Evolutionary conservation across 2,113 vertebrate genomes (phyloP), one percentile per base, ranked within the genome.

Genomic region (Okapia johnstoni): DNA sequence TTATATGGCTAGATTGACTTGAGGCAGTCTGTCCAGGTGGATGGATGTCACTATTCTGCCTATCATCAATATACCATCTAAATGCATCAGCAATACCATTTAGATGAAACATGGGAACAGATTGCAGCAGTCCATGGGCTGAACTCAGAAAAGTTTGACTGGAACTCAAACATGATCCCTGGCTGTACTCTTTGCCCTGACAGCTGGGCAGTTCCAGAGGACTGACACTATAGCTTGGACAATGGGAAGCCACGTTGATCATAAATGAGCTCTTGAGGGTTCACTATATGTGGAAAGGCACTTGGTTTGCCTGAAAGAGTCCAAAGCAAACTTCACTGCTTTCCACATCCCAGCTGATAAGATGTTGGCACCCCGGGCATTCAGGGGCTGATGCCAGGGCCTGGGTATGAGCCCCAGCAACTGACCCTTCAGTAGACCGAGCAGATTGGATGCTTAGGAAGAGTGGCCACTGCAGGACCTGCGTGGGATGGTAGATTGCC

Each of bases 381-480:
- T 21, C 77, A 21, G 30, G 48, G 10, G 30, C 48, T 52, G 17
- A 52, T 52, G 30, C 30, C 15, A 0, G 0, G 48, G 28, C 48
- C 17, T 21, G 48, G 16, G 16, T 80, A 17, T 50, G 16, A 52
- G 8, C 30, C 48, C 16, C 28, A 80, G 17, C 48, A 33, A 52
- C 48, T 0, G 17, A 80, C 48, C 5, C 16, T 50, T 48, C 30
- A 52, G 48, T 17, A 80, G 48, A n/a, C 21, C 16, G 2, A 52
- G 77, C 1, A 21, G 73, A 48, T 0, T 26, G 40, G 13, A 46
- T 46, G 73, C 73, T 77, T 50, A 48, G 77, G 15, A 50, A 33
- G 8, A 50, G 15, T 48, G 0, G 26, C 16, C 46, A 1, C 46
- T 50, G 26, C 15, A 50, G 17, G 10, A 33, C 48, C 77, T 52